Conservation (phyloP, 2,797 vertebrate species). For the Acipenser ruthenus region DNA sequence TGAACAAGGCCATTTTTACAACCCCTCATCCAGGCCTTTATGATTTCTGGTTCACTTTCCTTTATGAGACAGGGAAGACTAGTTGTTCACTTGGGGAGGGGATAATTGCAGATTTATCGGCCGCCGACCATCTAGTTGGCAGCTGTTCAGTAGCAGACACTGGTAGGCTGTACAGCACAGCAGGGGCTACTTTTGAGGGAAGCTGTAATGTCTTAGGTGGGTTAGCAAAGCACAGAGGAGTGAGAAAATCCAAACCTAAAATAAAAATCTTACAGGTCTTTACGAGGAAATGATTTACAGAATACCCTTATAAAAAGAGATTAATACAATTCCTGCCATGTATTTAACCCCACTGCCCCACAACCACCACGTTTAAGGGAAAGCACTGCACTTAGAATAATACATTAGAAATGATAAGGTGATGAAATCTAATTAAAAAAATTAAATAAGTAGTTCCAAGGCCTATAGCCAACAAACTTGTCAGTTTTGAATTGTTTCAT, state of each 20-base stretch:
- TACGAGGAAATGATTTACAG: slow-evolving; percentile 33
- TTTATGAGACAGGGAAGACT: not conserved
- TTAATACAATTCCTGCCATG: too few relatives aligned
- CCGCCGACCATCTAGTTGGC: slow-evolving; percentile 20
- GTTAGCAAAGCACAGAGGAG: slow-evolving; percentile 38
- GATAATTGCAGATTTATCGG: slow-evolving; percentile 42
- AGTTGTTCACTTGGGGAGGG: too few relatives aligned
- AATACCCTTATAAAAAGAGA: slow-evolving; percentile 26
- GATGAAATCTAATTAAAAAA: too few relatives aligned
- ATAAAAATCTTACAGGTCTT: slow-evolving; percentile 29
- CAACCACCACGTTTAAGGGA: too few relatives aligned
- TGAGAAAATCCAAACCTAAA: slow-evolving; percentile 25
- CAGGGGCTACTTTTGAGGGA: slow-evolving; percentile 28
- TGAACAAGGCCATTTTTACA: too few relatives aligned
- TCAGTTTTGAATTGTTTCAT: slow-evolving; percentile 43
- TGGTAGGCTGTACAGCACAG: slow-evolving; percentile 21
- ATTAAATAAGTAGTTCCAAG: too few relatives aligned
- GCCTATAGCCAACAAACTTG: slow-evolving; percentile 16
- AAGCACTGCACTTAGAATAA: too few relatives aligned
- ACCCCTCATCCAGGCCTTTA: too few relatives aligned
- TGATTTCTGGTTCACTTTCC: too few relatives aligned
- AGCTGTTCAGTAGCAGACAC: slow-evolving; percentile 19
- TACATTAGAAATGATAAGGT: too few relatives aligned
- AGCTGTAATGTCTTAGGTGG: slow-evolving; percentile 37
- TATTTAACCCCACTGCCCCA: too few relatives aligned